phyloP scores from a whole-genome alignment of 1,140 invertebrate species.

The Battus philenor region DNA sequence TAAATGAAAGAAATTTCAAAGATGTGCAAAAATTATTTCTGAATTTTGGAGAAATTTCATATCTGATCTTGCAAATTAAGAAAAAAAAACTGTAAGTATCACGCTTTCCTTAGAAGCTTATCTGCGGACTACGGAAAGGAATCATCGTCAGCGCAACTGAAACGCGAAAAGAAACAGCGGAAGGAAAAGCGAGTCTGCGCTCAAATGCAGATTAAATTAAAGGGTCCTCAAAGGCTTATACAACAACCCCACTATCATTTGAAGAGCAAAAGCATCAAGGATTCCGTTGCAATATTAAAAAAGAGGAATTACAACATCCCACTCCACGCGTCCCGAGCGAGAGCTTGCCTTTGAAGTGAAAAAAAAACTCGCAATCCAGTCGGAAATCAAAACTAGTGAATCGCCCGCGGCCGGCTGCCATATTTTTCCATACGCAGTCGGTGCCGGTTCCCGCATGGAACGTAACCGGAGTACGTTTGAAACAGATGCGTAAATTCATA shows the following conservation, averaged over 20 bases:
- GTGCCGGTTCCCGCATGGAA: conserved; percentile 9
- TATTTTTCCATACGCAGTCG: conserved; percentile 12
- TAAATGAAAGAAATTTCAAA: too few species aligned
- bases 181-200: conserved; percentile 8
- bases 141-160: conserved; percentile 1
- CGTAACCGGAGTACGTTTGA: conserved; percentile 14
- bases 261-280: conserved; percentile 11
- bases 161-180: conserved; percentile 5
- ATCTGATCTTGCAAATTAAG: too few species aligned
- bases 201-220: conserved; percentile 17
- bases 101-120: too few species aligned
- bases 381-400: conserved; percentile 18
- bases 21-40: too few species aligned
- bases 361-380: conserved; percentile 20
- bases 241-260: conserved; percentile 4
- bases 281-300: conserved; percentile 14
- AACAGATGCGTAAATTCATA: conserved; percentile 4
- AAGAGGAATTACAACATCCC: conserved; percentile 16
- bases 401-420: conserved; percentile 11
- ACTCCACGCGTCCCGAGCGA: conserved; percentile 12
- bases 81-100: too few species aligned
- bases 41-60: too few species aligned
- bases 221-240: conserved; percentile 14
- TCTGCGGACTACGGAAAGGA: too few species aligned
- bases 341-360: conserved; percentile 22